Conservation (phyloP, 2,797 vertebrate species). For the Myripristis murdjan region DNA sequence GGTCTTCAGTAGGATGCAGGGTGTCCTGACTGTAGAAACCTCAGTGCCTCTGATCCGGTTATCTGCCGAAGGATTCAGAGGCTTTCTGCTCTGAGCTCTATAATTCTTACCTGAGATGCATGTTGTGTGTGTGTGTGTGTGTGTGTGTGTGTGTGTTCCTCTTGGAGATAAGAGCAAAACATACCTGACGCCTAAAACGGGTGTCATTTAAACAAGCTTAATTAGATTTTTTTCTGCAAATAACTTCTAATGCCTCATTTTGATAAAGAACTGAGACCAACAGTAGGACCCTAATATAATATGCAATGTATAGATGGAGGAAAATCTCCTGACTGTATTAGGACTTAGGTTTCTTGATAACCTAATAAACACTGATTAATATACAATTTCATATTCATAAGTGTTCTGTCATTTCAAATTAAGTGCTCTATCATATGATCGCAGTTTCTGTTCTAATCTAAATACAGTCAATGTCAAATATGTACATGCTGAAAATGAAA, state of each 20-base stretch:
- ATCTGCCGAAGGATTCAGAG: not conserved
- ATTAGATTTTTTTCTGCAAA: too few species aligned
- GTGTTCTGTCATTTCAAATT: not conserved
- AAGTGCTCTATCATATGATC: too few species aligned
- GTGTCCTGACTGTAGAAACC: not conserved
- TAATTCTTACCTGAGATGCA: not conserved
- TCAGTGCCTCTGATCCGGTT: not conserved
- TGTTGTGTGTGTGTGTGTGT: too few species aligned
- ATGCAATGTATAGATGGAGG: too few species aligned
- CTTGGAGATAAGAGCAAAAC: not conserved
- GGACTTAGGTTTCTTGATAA: not conserved
- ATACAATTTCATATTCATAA: not conserved
- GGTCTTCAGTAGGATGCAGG: not conserved
- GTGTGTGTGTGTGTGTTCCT: not conserved
- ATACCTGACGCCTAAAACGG: too few species aligned
- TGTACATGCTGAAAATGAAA: slow-evolving; percentile 1
- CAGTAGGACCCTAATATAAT: too few species aligned
- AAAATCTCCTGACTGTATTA: too few species aligned
- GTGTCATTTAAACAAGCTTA: too few species aligned
- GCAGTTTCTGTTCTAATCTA: not conserved
- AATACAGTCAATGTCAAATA: not conserved
- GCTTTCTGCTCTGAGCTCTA: not conserved
- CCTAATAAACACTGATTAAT: not conserved
- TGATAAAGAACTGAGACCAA: too few species aligned
- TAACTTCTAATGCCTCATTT: too few species aligned